Conservation (phyloP, 2,113 vertebrate species). For the Athene noctua region DNA sequence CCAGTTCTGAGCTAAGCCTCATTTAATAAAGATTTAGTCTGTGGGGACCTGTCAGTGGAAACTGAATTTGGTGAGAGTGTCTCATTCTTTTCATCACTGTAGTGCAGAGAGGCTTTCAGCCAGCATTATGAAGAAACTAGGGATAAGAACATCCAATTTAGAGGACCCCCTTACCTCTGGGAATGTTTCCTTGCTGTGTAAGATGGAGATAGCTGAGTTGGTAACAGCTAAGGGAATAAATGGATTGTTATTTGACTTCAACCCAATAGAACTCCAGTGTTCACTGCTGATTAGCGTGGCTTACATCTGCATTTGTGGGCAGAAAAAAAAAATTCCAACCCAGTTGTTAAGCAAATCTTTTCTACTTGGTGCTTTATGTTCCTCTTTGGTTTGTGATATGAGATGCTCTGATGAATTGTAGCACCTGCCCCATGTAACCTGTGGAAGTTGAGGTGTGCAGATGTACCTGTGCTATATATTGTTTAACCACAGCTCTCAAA, state of each 20-base stretch:
- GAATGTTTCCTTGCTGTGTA: not conserved
- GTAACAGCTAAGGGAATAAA: conserved; percentile 31
- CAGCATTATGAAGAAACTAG: conserved; percentile 2
- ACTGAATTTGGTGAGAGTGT: conserved; percentile 57
- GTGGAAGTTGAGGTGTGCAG: not conserved
- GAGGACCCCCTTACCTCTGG: conserved; percentile 10
- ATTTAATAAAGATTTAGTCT: conserved; percentile 72
- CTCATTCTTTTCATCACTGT: conserved; percentile 52
- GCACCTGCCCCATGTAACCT: not conserved
- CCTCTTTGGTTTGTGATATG: not conserved
- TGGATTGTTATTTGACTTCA: conserved; percentile 33
- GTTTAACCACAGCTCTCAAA: not conserved
- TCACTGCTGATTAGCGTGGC: conserved; percentile 20
- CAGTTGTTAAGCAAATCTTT: conserved; percentile 24
- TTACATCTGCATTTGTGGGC: conserved; percentile 22
- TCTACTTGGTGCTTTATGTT: not conserved
- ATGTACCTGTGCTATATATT: rapidly evolving
- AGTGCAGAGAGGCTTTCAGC: conserved; percentile 34
- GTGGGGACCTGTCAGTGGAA: conserved; percentile 62
- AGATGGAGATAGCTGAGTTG: conserved; percentile 46
- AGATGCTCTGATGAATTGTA: not conserved
- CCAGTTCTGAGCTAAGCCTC: conserved; percentile 70
- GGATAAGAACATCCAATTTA: conserved; percentile 38
- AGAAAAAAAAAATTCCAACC: not conserved
- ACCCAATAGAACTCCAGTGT: conserved; percentile 16